Percentiles rank a stretch among this genome's conserved stretches.
Conservation (phyloP, 2,888 invertebrate species). For the Gymnosoma rotundatum region DNA sequence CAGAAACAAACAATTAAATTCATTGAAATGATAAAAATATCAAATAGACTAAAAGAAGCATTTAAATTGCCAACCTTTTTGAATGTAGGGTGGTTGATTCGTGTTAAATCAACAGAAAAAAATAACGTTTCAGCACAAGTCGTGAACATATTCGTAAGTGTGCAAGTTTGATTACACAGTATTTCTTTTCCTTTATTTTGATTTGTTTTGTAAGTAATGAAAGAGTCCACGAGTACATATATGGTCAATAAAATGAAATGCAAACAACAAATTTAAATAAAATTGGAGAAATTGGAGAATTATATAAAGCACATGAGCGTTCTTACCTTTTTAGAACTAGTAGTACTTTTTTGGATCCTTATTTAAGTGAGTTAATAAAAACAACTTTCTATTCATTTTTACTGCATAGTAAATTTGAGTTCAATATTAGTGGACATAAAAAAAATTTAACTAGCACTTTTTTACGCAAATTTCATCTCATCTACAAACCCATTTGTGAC, state of each 20-base stretch:
- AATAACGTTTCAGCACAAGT: background rate
- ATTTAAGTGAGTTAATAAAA: background rate
- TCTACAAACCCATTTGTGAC: too few relatives aligned
- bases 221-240: constrained; percentile 28
- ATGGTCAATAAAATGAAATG: constrained; percentile 37
- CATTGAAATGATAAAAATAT: too few relatives aligned
- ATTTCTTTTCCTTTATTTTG: background rate
- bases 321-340: background rate
- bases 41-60: too few relatives aligned
- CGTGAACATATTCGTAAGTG: background rate
- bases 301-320: background rate
- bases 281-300: background rate
- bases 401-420: background rate
- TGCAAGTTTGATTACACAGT: background rate
- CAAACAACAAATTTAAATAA: constrained; percentile 20
- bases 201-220: constrained; percentile 33
- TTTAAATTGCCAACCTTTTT: too few relatives aligned
- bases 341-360: background rate
- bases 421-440: too few relatives aligned
- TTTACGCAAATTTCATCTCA: too few relatives aligned
- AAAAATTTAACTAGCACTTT: too few relatives aligned
- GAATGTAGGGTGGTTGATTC: too few relatives aligned
- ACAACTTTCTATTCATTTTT: background rate
- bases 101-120: too few relatives aligned
- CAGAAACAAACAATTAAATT: too few relatives aligned